Percentiles rank a stretch among this genome's conserved stretches.
These are phyloP conservation scores for Notodonta ziczac DNA, from an alignment of 2,888 invertebrate species.

Conservation along the genomic window DNA sequence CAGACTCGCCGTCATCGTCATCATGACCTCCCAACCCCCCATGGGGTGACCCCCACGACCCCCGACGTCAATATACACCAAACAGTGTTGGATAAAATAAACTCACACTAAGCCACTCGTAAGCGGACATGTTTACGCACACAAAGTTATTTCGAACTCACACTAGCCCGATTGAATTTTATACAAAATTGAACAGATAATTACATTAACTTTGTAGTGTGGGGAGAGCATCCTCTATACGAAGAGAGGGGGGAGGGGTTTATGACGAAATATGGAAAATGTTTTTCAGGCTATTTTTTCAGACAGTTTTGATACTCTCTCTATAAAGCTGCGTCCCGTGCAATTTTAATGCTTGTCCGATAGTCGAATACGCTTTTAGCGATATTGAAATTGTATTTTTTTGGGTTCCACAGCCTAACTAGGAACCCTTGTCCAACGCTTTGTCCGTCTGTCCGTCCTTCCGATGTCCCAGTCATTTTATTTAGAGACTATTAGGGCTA, in stretches of 20 bases:
- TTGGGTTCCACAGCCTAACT: constrained; percentile 19
- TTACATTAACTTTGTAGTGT: constrained; percentile 62
- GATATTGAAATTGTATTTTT: constrained; percentile 40
- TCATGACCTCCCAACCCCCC: constrained; percentile 50
- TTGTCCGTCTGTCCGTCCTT: too few relatives aligned
- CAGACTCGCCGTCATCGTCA: constrained; percentile 79
- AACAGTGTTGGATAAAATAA: constrained; percentile 75
- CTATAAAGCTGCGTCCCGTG: constrained; percentile 30
- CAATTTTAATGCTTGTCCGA: constrained; percentile 44
- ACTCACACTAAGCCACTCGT: constrained; percentile 44
- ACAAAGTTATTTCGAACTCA: constrained; percentile 27
- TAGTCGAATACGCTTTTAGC: constrained; percentile 41
- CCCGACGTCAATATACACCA: constrained; percentile 73
- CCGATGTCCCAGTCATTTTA: too few relatives aligned
- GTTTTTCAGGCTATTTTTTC: constrained; percentile 58
- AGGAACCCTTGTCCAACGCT: too few relatives aligned
- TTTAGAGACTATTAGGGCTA: too few relatives aligned
- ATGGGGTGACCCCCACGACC: constrained; percentile 32
- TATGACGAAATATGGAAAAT: constrained; percentile 54
- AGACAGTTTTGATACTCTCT: constrained; percentile 35
- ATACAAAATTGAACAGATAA: constrained; percentile 78
- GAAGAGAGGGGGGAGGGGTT: constrained; percentile 30
- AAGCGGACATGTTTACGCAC: constrained; percentile 21
- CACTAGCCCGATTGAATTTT: constrained; percentile 46
- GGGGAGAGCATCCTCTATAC: constrained; percentile 24